Conservation (phyloP, 2,797 vertebrate genomes). For the Alosa sapidissima region DNA sequence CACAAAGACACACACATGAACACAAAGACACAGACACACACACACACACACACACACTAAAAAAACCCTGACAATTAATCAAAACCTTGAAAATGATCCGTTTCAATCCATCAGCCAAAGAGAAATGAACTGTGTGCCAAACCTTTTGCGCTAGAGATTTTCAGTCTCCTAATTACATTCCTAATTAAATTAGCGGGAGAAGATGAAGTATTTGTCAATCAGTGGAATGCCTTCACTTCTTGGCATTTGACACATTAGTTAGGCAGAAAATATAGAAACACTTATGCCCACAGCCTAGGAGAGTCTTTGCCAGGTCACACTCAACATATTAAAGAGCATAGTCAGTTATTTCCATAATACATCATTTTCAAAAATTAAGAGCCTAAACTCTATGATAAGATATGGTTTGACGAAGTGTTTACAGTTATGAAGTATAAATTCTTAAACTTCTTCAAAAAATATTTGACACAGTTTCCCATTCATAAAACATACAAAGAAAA, state of each 20-base stretch:
- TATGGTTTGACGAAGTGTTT: no score
- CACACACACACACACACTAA: not conserved
- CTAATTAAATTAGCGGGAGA: not conserved
- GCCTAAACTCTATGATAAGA: no score
- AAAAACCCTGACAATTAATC: not conserved
- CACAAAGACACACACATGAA: no score
- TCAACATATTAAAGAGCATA: not conserved
- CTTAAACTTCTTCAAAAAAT: no score
- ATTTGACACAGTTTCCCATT: no score
- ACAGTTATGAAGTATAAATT: no score
- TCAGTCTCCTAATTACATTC: not conserved
- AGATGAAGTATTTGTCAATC: not conserved
- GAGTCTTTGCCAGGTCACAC: not conserved
- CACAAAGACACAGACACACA: not conserved
- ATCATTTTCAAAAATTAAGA: no score
- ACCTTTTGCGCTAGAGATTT: not conserved
- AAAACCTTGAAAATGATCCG: constrained; percentile 2
- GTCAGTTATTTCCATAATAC: no score
- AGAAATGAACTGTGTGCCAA: constrained; percentile 12
- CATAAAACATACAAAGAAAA: no score
- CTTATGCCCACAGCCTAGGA: not conserved
- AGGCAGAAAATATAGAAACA: not conserved
- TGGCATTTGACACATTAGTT: not conserved
- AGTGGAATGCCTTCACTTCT: not conserved
- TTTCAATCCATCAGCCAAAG: not conserved